These are phyloP conservation scores for Meteorus cinctellus DNA, from an alignment of 2,888 invertebrate species.

Conservation along the genomic window DNA sequence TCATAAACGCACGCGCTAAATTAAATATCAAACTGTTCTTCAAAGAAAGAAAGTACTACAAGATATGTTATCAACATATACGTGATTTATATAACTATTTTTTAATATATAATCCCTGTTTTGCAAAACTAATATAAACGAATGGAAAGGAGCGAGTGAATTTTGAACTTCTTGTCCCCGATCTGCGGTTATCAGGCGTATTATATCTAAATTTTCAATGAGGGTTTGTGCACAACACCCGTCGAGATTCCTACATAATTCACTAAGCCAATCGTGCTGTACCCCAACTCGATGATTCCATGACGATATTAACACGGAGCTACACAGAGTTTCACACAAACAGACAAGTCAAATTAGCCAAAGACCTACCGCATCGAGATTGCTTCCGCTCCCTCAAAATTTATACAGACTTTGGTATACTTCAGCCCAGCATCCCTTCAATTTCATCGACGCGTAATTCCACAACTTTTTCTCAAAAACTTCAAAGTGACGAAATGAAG, in stretches of 20 bases:
- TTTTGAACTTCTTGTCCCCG: no score
- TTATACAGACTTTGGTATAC: not conserved
- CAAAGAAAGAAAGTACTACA: not conserved
- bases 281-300: not conserved
- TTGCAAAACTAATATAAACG: no score
- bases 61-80: no score
- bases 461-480: not conserved
- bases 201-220: not conserved
- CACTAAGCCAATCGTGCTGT: not conserved
- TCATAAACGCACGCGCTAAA: not conserved
- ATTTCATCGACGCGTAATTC: not conserved
- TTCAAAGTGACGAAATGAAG: not conserved
- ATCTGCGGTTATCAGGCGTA: not conserved
- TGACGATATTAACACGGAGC: not conserved
- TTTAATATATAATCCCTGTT: no score
- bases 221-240: not conserved
- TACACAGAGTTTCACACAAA: constrained; percentile 11
- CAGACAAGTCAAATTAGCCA: constrained; percentile 8
- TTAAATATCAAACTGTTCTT: not conserved
- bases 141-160: no score
- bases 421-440: not conserved
- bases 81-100: no score
- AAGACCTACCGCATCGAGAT: not conserved
- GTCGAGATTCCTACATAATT: not conserved
- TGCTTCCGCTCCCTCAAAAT: constrained; percentile 7